Conservation (phyloP, 2,888 invertebrate species). For the Sepioteuthis lessoniana region DNA sequence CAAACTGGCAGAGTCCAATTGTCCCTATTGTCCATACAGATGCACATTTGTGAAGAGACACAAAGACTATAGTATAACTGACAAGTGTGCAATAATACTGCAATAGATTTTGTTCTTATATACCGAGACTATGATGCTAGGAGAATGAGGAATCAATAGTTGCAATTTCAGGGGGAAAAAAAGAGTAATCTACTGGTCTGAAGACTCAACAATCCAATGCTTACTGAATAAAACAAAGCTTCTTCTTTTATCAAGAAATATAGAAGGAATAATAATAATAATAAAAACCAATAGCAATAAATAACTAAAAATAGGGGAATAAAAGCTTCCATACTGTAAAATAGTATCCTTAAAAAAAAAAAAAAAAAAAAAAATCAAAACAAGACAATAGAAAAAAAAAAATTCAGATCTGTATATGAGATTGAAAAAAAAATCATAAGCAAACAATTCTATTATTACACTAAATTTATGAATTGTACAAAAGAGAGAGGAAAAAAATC, state of each 20-base stretch:
- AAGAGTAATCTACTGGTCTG: neutral
- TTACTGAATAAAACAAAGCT: neutral
- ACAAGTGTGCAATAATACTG: neutral
- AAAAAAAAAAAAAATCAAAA: too few species aligned
- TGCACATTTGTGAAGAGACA: neutral
- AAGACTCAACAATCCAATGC: neutral
- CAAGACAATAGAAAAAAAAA: too few species aligned
- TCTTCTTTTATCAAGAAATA: neutral
- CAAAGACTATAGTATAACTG: neutral
- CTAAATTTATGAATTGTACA: neutral
- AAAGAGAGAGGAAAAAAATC: neutral
- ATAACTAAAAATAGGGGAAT: neutral
- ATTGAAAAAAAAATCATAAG: neutral
- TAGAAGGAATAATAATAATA: neutral
- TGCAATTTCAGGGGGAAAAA: constrained; percentile 18
- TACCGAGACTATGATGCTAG: neutral
- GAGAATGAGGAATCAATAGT: neutral
- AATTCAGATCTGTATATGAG: neutral
- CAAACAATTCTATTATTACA: neutral
- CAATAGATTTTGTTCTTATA: neutral
- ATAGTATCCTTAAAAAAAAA: too few species aligned
- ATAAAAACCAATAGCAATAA: neutral
- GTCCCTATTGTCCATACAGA: neutral
- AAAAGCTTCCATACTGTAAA: neutral
- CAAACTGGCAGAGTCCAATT: neutral